Base-by-base conservation (phyloP, 2,888 invertebrate species). In the Lithophane leautieri region DNA sequence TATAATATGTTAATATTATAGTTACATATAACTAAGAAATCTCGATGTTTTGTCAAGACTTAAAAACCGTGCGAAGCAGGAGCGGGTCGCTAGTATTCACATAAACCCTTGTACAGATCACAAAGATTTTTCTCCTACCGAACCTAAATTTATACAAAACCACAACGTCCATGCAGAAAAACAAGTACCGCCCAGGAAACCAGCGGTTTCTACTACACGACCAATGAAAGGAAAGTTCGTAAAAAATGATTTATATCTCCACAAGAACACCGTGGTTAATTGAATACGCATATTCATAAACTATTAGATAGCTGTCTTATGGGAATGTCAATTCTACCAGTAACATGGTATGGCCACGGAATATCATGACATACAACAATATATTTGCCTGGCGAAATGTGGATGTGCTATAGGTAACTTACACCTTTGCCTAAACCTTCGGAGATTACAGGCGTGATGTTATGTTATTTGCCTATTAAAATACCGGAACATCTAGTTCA, bases 261-360 rank as follows among this genome's bases (percentile, higher is more conserved):
- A 60, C 72, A 58, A 74, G 76, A 84, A 74, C 78, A 70, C 54
- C 54, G 62, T 14, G 61, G 34, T 42, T 66, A 79, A 79, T 85
- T 81, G 75, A 86, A 82, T 79, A 78, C 74, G 84, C 79, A 85
- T 85, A 85, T 85, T 86, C 77, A 85, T 85, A 77, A 81, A 77
- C 73, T 70, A 68, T 81, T 62, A 54, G 28, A 69, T 70, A 82
- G n/a, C 73, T 70, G 70, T 58, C 81, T 50, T 34, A 16, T n/a
- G 25, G 70, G 50, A 70, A 54, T 73, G 77, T 73, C 73, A 70
- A 25, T 65, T 52, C n/a, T 7, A 77, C 70, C 40, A 14, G 52
- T 58, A 8, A 77, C 61, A 44, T 50, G 40, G 47, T 25, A 62
- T 11, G 68, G 69, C 25, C 22, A 52, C 16, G 7, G 50, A 69